phyloP scores from a whole-genome alignment of 2,797 vertebrate species.

The Podargus strigoides region DNA sequence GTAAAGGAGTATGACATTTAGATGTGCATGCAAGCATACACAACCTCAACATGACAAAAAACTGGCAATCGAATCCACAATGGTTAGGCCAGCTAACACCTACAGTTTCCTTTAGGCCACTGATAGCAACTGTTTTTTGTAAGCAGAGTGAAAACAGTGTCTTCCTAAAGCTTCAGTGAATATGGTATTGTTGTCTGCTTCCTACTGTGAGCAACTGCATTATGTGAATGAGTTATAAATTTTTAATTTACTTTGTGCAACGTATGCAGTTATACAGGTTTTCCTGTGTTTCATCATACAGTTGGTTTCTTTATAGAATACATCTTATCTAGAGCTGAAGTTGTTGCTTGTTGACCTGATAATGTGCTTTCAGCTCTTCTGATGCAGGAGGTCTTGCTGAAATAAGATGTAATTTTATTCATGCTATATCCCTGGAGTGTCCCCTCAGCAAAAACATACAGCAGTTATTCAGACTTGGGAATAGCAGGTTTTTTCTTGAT shows the following conservation, averaged over 20 bases:
- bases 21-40: background rate
- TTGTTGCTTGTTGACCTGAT: background rate
- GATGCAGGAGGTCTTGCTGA: background rate
- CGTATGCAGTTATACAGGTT: constrained; percentile 11
- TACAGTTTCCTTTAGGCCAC: background rate
- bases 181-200: background rate
- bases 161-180: background rate
- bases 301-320: background rate
- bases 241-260: constrained; percentile 23
- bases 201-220: background rate
- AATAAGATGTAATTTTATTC: background rate
- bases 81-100: background rate
- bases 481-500: background rate
- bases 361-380: background rate
- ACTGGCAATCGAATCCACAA: background rate
- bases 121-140: background rate
- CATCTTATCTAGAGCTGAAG: background rate
- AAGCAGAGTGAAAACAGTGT: background rate
- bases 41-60: background rate
- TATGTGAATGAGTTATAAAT: background rate
- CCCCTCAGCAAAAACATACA: background rate
- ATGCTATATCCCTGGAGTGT: background rate
- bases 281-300: background rate
- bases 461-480: background rate
- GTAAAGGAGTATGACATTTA: background rate